phyloP scores from a whole-genome alignment of 2,797 vertebrate species.

The Hydrolagus colliei region DNA sequence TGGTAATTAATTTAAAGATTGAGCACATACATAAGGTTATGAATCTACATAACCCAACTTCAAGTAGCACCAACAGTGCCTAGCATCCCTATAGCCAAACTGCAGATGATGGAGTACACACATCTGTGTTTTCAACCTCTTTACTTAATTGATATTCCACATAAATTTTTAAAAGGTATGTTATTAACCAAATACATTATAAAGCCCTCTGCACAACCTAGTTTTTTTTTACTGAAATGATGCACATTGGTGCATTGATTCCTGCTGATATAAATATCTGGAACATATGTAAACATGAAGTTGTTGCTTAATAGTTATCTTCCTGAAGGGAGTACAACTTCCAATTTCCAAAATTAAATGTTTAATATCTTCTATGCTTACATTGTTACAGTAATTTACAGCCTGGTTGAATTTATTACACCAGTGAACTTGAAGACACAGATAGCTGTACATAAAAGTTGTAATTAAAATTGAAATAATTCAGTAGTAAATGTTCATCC shows the following conservation, averaged over 20 bases:
- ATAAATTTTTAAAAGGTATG: not conserved
- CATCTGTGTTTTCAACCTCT: not conserved
- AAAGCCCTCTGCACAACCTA: not conserved
- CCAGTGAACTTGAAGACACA: not conserved
- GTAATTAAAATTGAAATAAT: not conserved
- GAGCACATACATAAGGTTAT: not conserved
- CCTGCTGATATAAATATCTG: not conserved
- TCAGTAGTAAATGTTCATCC: not conserved
- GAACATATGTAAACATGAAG: not conserved
- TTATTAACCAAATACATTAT: constrained; percentile 13
- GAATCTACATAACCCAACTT: not conserved
- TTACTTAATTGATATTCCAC: not conserved
- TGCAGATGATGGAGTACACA: not conserved
- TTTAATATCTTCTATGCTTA: not conserved
- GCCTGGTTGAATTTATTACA: not conserved
- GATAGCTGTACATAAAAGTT: not conserved
- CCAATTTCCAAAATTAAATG: not conserved
- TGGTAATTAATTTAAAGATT: not conserved
- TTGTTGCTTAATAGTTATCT: constrained; percentile 11
- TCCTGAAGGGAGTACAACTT: not conserved
- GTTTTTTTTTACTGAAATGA: not conserved
- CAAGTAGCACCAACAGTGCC: not conserved
- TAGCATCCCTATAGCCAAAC: not conserved
- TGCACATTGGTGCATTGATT: not conserved
- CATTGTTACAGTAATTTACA: no score